Base-by-base conservation (phyloP, 1,140 invertebrate species). In the Lepidostoma basale region DNA sequence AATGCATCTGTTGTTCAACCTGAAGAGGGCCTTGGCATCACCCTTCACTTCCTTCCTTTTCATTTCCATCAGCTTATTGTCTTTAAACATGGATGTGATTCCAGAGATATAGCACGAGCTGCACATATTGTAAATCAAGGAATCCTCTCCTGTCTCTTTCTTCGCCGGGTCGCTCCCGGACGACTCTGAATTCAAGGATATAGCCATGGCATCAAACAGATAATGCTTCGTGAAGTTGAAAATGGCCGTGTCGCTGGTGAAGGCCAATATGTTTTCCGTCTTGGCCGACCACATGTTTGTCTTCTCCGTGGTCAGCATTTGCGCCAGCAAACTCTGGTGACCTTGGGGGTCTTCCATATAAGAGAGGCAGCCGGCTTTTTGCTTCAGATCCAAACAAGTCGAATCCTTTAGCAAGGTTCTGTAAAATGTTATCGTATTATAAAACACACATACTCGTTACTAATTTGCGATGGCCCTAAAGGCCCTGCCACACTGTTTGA, bases 281-380 rank as follows among this genome's bases (percentile, higher is more conserved):
- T 82, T 80, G 0, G 85, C 85, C 54, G 87, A 85, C 88, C 89
- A 91, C 22, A 92, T 85, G 73, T 89, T 83, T 44, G 87, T 82
- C 74, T 90, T 88, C 74, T 94, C 91, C 16, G 90, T 88, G 0
- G 92, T 94, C n/a, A 96, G 78, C 0, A 90, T 91, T 74, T 92
- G 90, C 0, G 93, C 92, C 33, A 96, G 78, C 60, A 95, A 85
- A 75, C 91, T 94, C 76, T 90, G 87, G 76, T 92, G 93, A 12
- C 94, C 91, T 77, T 94, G 88, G 10, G 94, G 94, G 83, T 97
- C 95, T 78, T 94, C 92, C 2, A 88, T 75, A 78, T 97, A 95
- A 0, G 94, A 93, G 1, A 97, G 84, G 79, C 93, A 94, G 2
- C 95, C 95, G 12, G 93, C 93, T 75, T 90, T 88, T 76, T 95